phyloP scores from a whole-genome alignment of 2,888 invertebrate genomes.

The Papilio gigon region DNA sequence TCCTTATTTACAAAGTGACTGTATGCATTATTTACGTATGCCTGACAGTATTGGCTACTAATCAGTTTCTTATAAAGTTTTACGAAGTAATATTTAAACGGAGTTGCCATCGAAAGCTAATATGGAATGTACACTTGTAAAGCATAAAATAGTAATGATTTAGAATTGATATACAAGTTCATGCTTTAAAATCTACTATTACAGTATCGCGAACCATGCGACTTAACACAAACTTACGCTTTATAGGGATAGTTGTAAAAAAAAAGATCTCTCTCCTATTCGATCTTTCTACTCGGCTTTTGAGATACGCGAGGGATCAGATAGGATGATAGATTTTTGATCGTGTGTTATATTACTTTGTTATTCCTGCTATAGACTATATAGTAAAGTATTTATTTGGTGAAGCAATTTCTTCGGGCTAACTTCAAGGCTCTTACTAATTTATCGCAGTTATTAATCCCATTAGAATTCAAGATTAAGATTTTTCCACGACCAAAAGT shows the following conservation, averaged over 20 bases:
- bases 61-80: no score
- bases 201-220: not conserved
- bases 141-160: no score
- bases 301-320: not conserved
- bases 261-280: not conserved
- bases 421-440: slow-evolving; percentile 1
- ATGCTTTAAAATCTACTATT: no score
- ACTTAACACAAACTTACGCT: not conserved
- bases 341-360: slow-evolving; percentile 24
- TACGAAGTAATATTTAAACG: no score
- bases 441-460: slow-evolving; percentile 12
- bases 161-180: no score
- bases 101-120: no score
- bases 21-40: no score
- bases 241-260: not conserved
- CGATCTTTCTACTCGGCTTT: not conserved
- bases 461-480: not conserved
- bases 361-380: slow-evolving; percentile 19
- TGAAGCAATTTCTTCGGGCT: slow-evolving; percentile 22
- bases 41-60: no score
- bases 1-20: no score
- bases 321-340: slow-evolving; percentile 26
- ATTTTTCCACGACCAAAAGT: not conserved
- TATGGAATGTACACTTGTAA: no score
- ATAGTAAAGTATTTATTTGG: slow-evolving; percentile 24